Conservation (phyloP, 2,113 vertebrate species). For the Dasyprocta punctata region DNA sequence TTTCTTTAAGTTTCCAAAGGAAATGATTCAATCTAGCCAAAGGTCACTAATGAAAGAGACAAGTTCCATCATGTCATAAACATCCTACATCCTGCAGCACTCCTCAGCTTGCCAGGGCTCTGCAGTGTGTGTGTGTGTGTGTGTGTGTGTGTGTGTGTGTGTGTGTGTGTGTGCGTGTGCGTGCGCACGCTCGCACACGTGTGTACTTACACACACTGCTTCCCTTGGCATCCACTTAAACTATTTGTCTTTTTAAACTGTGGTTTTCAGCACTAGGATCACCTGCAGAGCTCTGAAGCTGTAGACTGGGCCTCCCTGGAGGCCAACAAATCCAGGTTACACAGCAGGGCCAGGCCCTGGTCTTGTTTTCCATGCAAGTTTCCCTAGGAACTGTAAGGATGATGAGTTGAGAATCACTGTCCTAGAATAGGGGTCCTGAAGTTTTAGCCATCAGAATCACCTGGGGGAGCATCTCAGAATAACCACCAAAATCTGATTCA, state of each 20-base stretch:
- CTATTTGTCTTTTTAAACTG: neutral
- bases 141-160: neutral
- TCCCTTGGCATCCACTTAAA: conserved; percentile 45
- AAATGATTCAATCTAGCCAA: conserved; percentile 82
- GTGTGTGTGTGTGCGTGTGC: neutral
- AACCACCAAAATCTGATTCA: fast-evolving
- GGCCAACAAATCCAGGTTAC: neutral
- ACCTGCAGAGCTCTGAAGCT: neutral
- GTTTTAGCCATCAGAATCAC: neutral
- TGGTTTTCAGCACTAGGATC: neutral
- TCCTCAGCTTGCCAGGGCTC: neutral
- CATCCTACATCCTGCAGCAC: conserved; percentile 41
- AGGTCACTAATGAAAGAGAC: conserved; percentile 62
- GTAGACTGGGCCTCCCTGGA: neutral
- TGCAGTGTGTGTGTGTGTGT: neutral
- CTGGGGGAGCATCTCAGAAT: neutral
- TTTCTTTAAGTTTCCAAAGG: conserved; percentile 64
- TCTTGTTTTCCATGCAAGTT: neutral
- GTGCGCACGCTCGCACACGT: neutral
- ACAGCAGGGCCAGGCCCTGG: neutral
- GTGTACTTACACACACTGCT: neutral
- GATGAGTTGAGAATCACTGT: neutral
- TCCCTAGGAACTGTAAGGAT: neutral
- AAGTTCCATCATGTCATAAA: conserved; percentile 66
- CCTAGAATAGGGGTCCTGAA: neutral